Base-by-base conservation (phyloP, 1,140 invertebrate species). In the Aphis craccivora region DNA sequence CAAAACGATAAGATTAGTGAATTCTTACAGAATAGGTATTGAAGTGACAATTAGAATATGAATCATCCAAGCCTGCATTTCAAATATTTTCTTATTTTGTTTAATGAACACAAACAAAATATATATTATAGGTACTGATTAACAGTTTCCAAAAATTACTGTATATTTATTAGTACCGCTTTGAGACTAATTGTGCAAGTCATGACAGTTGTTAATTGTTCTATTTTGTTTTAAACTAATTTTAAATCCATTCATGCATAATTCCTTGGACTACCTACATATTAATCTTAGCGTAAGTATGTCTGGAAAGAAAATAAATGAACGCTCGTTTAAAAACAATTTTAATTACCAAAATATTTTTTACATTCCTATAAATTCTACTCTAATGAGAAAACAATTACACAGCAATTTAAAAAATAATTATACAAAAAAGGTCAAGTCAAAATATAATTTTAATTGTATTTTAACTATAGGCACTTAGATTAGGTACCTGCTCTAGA, bases 161-260 rank as follows among this genome's bases (percentile, higher is more conserved):
- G 43, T 86, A 37, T 37, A 93, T n/a, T 43, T 40, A 40, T 92
- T 35, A 45, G 25, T 40, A 83, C 30, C 18, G 14, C 43, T 91
- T 76, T 76, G 4, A 83, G n/a, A 92, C 76, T 37, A 83, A 55
- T 92, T 76, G 35, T 55, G 48, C 91, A 83, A 93, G 91, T 93
- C 91, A 93, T 84, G 91, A 55, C 45, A 93, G 45, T 93, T 86
- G 30, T n/a, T 53, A 51, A 93, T 93, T 55, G 35, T 93, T 86
- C 37, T 60, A 51, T 93, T 93, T 93, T 67, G 48, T 84, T 86
- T 43, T 48, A 45, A 60, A 76, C 90, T 91, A 23, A 91, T 76
- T 86, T 86, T 55, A 53, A 93, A 86, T 86, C 48, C 22, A 83
- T 83, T 92, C 43, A 91, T 83, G 67, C 40, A 48, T 37, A 81